Evolutionary conservation across 1,140 invertebrate genomes (phyloP).

Genomic region (Lepidurus packardi): DNA sequence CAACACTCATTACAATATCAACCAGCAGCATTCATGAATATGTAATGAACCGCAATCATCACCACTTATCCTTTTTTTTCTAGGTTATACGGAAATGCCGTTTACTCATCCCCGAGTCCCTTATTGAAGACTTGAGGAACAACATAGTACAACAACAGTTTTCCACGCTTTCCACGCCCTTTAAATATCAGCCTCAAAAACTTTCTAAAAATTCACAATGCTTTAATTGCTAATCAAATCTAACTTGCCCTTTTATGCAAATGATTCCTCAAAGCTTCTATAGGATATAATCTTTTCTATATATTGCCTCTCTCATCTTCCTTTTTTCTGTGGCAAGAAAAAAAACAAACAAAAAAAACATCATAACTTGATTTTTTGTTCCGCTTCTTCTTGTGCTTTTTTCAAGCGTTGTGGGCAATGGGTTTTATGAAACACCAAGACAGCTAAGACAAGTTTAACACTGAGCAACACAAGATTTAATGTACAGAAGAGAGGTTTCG

Average conservation of each 20-base stretch:
- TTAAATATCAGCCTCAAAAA: no score
- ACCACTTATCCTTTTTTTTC: not conserved
- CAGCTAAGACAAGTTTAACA: constrained; percentile 18
- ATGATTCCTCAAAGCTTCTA: no score
- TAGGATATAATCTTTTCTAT: no score
- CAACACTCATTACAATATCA: constrained; percentile 16
- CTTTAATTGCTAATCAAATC: no score
- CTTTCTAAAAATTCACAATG: no score
- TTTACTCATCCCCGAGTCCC: no score
- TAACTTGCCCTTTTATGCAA: no score
- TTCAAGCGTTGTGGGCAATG: not conserved
- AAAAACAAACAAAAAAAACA: not conserved
- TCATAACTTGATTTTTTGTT: not conserved
- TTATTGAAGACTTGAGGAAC: not conserved
- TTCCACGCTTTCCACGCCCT: no score
- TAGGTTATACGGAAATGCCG: no score
- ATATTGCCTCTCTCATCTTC: no score
- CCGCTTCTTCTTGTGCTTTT: not conserved
- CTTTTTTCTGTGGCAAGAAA: no score
- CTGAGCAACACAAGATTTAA: constrained; percentile 18
- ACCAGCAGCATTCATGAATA: constrained; percentile 10
- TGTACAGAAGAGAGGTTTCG: constrained; percentile 8
- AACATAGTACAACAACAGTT: not conserved
- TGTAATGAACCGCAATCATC: constrained; percentile 19
- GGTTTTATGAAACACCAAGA: constrained; percentile 11